Conservation (phyloP, 2,797 vertebrate species). For the Alcedo atthis region DNA sequence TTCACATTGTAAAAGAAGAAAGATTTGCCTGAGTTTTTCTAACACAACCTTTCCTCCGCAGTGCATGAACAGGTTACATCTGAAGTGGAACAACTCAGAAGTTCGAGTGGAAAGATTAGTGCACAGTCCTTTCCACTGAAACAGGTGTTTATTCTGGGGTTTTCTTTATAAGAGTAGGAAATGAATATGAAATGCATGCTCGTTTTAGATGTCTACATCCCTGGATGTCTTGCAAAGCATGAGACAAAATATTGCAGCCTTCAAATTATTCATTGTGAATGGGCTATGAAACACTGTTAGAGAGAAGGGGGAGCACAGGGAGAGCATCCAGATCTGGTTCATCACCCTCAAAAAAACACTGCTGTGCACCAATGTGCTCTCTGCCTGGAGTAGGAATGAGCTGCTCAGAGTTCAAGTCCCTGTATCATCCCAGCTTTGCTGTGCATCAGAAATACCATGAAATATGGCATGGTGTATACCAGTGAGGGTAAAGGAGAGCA, state of each 20-base stretch:
- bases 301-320: background rate
- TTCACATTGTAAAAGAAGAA: background rate
- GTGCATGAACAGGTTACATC: background rate
- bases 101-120: constrained; percentile 29
- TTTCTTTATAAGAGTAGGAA: constrained; percentile 1
- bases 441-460: background rate
- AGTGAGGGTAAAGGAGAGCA: background rate
- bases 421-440: background rate
- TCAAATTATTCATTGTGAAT: background rate
- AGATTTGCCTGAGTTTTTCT: background rate
- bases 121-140: constrained; percentile 32
- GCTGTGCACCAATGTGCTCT: rapidly evolving
- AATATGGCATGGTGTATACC: background rate
- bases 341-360: rapidly evolving
- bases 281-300: background rate
- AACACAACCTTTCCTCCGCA: background rate
- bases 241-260: background rate
- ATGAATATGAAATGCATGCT: background rate
- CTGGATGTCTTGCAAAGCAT: background rate
- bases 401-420: background rate
- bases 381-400: background rate
- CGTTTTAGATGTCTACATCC: background rate
- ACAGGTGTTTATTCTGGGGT: background rate
- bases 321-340: background rate
- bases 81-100: constrained; percentile 34